Percentiles rank a stretch among this genome's conserved stretches.
phyloP scores from a whole-genome alignment of 2,888 invertebrate species.

The Arge pagana region DNA sequence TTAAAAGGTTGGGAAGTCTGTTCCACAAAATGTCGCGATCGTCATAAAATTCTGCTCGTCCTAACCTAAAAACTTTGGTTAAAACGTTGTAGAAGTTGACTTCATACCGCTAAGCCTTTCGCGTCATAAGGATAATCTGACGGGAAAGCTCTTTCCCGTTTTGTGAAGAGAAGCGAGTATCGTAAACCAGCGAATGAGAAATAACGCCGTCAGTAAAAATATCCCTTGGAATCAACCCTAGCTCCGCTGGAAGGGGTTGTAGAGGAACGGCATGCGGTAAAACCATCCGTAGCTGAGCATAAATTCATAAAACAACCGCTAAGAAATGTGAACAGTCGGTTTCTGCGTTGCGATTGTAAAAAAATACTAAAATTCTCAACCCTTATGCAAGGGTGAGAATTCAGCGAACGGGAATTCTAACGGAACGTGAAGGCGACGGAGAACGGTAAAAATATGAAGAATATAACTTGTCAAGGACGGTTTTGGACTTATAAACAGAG shows the following conservation, averaged over 20 bases:
- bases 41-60: slow-evolving; percentile 22
- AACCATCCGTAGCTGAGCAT: too few species aligned
- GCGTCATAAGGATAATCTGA: slow-evolving; percentile 50
- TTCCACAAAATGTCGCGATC: slow-evolving; percentile 29
- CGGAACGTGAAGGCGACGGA: too few species aligned
- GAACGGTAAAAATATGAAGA: too few species aligned
- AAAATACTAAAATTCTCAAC: too few species aligned
- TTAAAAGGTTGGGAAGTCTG: slow-evolving; percentile 28
- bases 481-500: too few species aligned
- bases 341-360: too few species aligned
- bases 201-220: slow-evolving; percentile 23
- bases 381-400: too few species aligned
- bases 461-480: too few species aligned
- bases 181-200: slow-evolving; percentile 23
- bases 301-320: too few species aligned
- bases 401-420: too few species aligned
- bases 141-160: slow-evolving; percentile 15
- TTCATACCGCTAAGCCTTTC: slow-evolving; percentile 53
- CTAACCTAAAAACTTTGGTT: slow-evolving; percentile 18
- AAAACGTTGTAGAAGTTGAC: slow-evolving; percentile 44
- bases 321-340: too few species aligned
- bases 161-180: slow-evolving; percentile 30
- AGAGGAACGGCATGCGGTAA: too few species aligned
- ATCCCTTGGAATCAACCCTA: slow-evolving; percentile 24
- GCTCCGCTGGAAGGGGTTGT: slow-evolving; percentile 18